Evolutionary conservation across 2,888 invertebrate genomes (phyloP).

Genomic region (Conomelus anceps): DNA sequence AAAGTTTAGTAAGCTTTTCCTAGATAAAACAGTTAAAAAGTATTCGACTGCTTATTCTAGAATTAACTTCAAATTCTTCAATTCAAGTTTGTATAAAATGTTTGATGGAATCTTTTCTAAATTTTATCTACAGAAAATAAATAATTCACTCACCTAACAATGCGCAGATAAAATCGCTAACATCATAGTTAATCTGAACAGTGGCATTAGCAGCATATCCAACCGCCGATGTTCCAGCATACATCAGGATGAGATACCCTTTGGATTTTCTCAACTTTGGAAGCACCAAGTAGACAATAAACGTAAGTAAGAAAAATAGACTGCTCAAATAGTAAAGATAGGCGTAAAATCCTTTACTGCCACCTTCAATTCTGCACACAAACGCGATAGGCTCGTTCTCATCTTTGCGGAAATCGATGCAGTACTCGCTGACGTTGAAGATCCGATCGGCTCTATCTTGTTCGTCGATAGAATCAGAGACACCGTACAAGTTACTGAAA

Average conservation of each 20-base stretch:
- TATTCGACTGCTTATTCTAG: no score
- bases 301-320: neutral
- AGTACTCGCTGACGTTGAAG: neutral
- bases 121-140: neutral
- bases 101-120: no score
- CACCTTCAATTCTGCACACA: neutral
- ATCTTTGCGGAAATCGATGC: neutral
- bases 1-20: no score
- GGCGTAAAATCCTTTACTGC: neutral
- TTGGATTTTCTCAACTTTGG: neutral
- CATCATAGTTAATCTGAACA: no score
- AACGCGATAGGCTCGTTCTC: neutral
- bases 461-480: neutral
- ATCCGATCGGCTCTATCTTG: neutral
- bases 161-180: neutral
- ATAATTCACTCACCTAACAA: neutral
- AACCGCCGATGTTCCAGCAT: neutral
- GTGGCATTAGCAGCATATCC: neutral
- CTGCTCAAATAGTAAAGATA: neutral
- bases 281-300: neutral
- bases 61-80: no score
- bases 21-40: no score
- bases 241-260: neutral
- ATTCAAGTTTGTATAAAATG: no score
- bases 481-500: neutral